Percentiles rank a stretch among this genome's conserved stretches.
Conservation (phyloP, 2,888 invertebrate species). For the Portevinia maculata region DNA sequence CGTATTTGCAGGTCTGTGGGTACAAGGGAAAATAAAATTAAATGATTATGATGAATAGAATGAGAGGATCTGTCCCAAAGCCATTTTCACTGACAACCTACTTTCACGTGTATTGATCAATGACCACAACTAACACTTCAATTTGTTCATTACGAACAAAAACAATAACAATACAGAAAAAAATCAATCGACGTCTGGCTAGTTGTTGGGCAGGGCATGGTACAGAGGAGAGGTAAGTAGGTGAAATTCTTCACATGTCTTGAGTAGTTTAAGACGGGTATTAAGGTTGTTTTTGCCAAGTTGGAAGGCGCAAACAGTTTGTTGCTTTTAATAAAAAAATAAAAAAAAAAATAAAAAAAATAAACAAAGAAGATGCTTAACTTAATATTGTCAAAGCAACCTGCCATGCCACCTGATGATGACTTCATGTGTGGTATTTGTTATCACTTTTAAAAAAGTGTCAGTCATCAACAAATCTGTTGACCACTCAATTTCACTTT, state of each 20-base stretch:
- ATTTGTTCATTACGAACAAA: conserved; percentile 11
- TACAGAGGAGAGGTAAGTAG: conserved; percentile 15
- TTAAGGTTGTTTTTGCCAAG: conserved; percentile 9
- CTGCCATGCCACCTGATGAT: not conserved
- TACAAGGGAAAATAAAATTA: too few relatives aligned
- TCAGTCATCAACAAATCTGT: conserved; percentile 1
- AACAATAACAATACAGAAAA: not conserved
- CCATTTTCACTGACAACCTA: conserved; percentile 19
- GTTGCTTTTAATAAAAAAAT: not conserved
- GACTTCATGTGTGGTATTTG: not conserved
- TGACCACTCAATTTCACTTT: conserved; percentile 18
- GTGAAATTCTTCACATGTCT: conserved; percentile 32
- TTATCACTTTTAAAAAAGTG: conserved; percentile 3
- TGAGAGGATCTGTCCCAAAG: not conserved
- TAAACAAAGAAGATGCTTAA: too few relatives aligned
- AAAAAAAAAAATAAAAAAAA: too few relatives aligned
- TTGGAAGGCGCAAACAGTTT: not conserved
- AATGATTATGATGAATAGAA: too few relatives aligned
- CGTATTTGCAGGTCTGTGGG: too few relatives aligned
- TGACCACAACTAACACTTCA: not conserved
- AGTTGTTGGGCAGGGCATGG: not conserved
- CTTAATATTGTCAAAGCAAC: not conserved
- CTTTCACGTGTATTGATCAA: conserved; percentile 23
- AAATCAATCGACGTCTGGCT: not conserved
- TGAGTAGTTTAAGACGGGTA: not conserved